A percentile compares a stretch with the other conserved stretches of the same genome.
Conservation (phyloP, 92 coral and sea anemone species). For the Palythoa grandiflora region DNA sequence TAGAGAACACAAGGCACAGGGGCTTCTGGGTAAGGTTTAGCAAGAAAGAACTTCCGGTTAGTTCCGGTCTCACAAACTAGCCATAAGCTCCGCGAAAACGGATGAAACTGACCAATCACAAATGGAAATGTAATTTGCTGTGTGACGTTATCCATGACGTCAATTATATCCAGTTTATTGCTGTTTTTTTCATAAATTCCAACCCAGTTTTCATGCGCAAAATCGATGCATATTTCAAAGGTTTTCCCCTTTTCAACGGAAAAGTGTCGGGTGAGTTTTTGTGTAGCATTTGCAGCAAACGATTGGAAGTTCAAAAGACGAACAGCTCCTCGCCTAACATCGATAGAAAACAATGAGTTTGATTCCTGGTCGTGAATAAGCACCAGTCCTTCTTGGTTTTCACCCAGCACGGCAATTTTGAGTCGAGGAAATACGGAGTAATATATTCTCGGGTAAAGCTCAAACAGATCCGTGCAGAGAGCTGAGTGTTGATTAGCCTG, state of each 20-base stretch:
- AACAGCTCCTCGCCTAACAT: slow-evolving; percentile 69
- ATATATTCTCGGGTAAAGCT: slow-evolving; percentile 79
- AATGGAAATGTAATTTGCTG: slow-evolving; percentile 96
- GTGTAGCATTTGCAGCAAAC: slow-evolving; percentile 76
- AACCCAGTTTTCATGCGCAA: slow-evolving; percentile 83
- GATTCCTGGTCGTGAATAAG: slow-evolving; percentile 86
- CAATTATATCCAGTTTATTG: slow-evolving; percentile 86
- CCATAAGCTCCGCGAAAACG: slow-evolving; percentile 95
- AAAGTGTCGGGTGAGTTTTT: slow-evolving; percentile 92
- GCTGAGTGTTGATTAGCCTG: slow-evolving; percentile 90
- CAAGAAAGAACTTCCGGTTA: slow-evolving; percentile 85
- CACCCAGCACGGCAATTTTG: slow-evolving; percentile 90
- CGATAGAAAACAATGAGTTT: slow-evolving; percentile 72
- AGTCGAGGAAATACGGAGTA: slow-evolving; percentile 78
- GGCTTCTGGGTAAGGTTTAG: slow-evolving; percentile 87
- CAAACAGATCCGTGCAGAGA: slow-evolving; percentile 72
- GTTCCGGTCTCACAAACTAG: slow-evolving; percentile 95
- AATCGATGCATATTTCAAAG: slow-evolving; percentile 66
- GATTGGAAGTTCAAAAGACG: slow-evolving; percentile 78
- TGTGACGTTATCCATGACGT: slow-evolving; percentile 67
- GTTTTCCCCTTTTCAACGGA: slow-evolving; percentile 73
- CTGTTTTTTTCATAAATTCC: slow-evolving; percentile 82
- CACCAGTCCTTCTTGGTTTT: slow-evolving; percentile 80
- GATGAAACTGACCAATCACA: slow-evolving; percentile 91
- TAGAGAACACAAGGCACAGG: slow-evolving; percentile 90